Base-by-base conservation (phyloP, 2,797 vertebrate species). In the Antennarius maculatus region DNA sequence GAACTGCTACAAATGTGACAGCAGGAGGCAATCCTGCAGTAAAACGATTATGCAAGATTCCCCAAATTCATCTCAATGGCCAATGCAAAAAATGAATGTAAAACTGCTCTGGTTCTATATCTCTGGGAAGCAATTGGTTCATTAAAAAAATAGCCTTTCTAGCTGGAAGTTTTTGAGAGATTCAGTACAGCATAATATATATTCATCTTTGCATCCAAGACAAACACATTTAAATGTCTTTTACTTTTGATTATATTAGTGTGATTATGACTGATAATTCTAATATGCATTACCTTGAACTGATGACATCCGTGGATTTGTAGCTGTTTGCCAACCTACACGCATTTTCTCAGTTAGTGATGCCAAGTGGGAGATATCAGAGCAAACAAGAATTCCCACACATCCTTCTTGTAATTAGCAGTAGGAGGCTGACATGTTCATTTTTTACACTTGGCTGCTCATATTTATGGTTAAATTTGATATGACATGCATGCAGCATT, bases 331-430 rank as follows among this genome's bases (percentile, higher is more conserved):
- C 77, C 78, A 82, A 61, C 66, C 80, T 67, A 82, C 69, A 67
- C 60, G 76, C 69, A 68, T 74, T 42, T 70, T 70, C 72, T 34
- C 66, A 80, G 64, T 81, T 78, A 75, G 66, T 59, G 16, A 79
- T 58, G 79, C 74, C 79, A 84, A 80, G 76, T 61, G 75, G 74
- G 81, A 86, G 59, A 69, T 50, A 78, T 67, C 47, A 0, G 46
- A 66, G 75, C 76, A 81, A 86, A 80, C 62, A 68, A 54, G 81
- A 79, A 79, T 76, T 61, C 77, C 74, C 71, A 70, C 78, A 82
- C 75, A 77, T 83, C 66, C 72, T 77, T 55, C 69, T 81, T 74
- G 74, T 84, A 84, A 87, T 86, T 79, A 86, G 74, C 77, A 82
- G 69, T 52, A 71, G 79, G 74, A 86, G 69, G 72, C 59, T 80